Evolutionary conservation across 2,113 vertebrate species (phyloP).

Genomic region (Poecile atricapillus): DNA sequence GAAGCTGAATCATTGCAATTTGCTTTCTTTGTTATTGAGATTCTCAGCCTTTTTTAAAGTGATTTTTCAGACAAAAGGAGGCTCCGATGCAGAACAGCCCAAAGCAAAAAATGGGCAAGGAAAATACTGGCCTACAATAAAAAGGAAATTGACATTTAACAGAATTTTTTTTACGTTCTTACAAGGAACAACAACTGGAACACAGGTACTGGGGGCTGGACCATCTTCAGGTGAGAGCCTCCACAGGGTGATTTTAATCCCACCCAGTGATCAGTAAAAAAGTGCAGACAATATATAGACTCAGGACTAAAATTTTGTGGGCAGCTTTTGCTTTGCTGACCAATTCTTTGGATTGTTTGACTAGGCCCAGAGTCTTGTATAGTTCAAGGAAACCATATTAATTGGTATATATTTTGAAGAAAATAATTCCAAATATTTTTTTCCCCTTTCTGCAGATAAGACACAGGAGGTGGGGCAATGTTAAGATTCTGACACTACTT

Average conservation of each 20-base stretch:
- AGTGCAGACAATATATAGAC: not conserved
- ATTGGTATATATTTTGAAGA: not conserved
- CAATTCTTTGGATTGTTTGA: not conserved
- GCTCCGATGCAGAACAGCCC: not conserved
- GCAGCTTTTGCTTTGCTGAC: not conserved
- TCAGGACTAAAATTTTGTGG: not conserved
- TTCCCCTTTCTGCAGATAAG: not conserved
- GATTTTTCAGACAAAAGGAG: not conserved
- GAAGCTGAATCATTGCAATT: not conserved
- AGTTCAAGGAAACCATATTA: not conserved
- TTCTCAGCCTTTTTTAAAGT: not conserved
- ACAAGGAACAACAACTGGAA: not conserved
- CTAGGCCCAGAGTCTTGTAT: not conserved
- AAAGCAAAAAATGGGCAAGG: not conserved
- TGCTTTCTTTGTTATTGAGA: not conserved
- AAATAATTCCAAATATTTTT: not conserved
- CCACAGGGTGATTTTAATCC: not conserved
- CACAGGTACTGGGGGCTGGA: not conserved
- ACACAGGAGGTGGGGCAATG: not conserved
- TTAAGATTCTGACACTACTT: not conserved
- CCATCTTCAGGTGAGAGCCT: not conserved
- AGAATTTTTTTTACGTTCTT: not conserved
- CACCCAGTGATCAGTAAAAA: not conserved
- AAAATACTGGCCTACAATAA: not conserved
- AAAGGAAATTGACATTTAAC: not conserved